Base-by-base conservation (phyloP, 2,113 vertebrate species). In the Thunnus thynnus region DNA sequence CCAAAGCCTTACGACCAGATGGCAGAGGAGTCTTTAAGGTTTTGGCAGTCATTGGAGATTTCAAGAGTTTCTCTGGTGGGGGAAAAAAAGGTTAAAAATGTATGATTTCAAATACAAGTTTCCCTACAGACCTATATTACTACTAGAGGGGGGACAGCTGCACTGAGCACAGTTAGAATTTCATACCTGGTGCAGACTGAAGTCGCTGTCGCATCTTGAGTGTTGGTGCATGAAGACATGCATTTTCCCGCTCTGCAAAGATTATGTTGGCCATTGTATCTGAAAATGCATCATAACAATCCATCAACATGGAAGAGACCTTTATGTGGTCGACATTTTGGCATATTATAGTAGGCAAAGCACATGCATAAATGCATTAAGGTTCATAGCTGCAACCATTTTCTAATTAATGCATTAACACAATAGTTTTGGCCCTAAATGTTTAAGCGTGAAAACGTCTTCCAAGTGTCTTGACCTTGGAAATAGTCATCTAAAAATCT, bases 171-270 rank as follows among this genome's bases (percentile, higher is more conserved):
- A 32, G 30, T 57, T 79, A 6, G 22, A 22, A 22, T 22, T 22
- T 22, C 0, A 41, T 83, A 92, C 93, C 93, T 79, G 92, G 89
- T 62, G 87, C 92, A 63, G 92, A 93, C 72, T 86, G 90, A 69
- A 94, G 89, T 46, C 90, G 74, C 71, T 80, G 83, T n/a, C 92
- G 67, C 77, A 86, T 77, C 65, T 91, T 92, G 32, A 91, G 50
- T 1, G 76, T 16, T 5, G 91, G 32, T 55, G 3, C 75, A 51
- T 74, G 66, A 32, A 87, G 74, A 56, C 44, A 0, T 3, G 75
- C 78, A 73, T 92, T 92, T 52, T 93, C 92, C 32, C 77, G 82
- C 46, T 91, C 91, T 22, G 89, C 58, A 66, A 88, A 88, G 66
- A 77, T 76, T 44, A 90, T 73, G 51, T 74, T 65, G 11, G 32